Evolutionary conservation across 2,113 vertebrate species (phyloP), one percentile per base, ranked within the genome.

Genomic region (Thinocorus orbignyianus): DNA sequence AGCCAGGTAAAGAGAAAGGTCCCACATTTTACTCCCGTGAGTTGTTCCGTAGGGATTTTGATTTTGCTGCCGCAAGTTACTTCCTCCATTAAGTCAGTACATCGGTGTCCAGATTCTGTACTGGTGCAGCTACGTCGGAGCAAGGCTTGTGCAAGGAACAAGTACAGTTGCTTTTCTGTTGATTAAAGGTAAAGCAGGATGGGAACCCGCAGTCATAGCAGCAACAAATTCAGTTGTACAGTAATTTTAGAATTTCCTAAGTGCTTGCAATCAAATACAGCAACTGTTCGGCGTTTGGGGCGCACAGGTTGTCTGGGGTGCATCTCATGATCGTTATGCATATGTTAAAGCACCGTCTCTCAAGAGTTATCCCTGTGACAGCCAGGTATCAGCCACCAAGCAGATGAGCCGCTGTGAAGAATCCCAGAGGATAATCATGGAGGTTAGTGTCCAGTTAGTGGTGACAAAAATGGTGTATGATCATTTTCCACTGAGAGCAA

Each of bases 401-500:
- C 55, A 91, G 65, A 96, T 86, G 96, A 96, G 91, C 73, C 4
- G 8, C 68, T 62, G 62, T 4, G 95, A 97, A 89, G 97, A 98
- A 82, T 95, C 86, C 62, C 28, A 94, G 7, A 93, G 35, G 90
- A 97, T 97, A 41, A 88, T 95, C 35, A 90, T 48, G 48, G 92
- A 97, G 94, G 96, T 98, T 41, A 41, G 61, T 44, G 20, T 37
- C 37, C 46, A 44, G 6, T 18, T 37, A 22, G 15, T 13, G 19
- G 13, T 35, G 65, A 69, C 16, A 88, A 82, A 70, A 26, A 52
- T 2, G 10, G 42, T 3, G 6, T 28, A 15, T 7, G 1, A 48
- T 12, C 0, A 1, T 24, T 61, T 88, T 83, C 31, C 68, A 77
- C 9, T 31, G 31, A 54, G 10, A 62, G 14, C 15, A 33, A 20